Evolutionary conservation across 2,888 invertebrate species (phyloP).

Genomic region (Drosophila stalkeri): DNA sequence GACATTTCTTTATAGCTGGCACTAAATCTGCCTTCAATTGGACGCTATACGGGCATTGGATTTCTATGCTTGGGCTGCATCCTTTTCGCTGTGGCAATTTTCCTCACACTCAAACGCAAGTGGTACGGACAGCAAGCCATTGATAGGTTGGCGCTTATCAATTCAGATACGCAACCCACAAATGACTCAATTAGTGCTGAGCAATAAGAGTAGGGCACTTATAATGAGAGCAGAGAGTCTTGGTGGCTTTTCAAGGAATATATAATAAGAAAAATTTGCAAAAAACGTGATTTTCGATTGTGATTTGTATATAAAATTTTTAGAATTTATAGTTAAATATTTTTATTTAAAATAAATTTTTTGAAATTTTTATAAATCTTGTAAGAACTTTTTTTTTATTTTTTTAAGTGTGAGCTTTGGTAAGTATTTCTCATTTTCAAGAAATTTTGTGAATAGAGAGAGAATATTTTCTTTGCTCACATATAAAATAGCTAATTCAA

Average conservation of each 20-base stretch:
- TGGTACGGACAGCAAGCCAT: conserved; percentile 72
- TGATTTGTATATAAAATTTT: conserved; percentile 16
- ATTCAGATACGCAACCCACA: neutral
- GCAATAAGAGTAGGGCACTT: neutral
- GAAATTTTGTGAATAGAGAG: no score
- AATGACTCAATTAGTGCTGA: conserved; percentile 2
- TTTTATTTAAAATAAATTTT: neutral
- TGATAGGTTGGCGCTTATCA: conserved; percentile 41
- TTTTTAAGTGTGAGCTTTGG: no score
- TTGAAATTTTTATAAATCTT: neutral
- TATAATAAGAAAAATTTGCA: neutral
- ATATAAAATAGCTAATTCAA: no score
- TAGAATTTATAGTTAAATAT: conserved; percentile 1
- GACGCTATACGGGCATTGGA: conserved; percentile 74
- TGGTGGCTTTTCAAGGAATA: neutral
- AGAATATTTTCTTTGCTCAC: no score
- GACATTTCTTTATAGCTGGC: conserved; percentile 61
- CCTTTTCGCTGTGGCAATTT: conserved; percentile 59
- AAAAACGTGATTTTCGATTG: conserved; percentile 13
- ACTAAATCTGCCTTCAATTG: conserved; percentile 72
- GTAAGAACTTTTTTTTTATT: no score
- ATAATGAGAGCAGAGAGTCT: neutral
- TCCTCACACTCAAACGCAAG: conserved; percentile 68
- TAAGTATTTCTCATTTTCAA: no score
- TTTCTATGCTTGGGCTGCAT: conserved; percentile 72